Base-by-base conservation (phyloP, 2,113 vertebrate genomes). In the Campylomormyrus tamandua region DNA sequence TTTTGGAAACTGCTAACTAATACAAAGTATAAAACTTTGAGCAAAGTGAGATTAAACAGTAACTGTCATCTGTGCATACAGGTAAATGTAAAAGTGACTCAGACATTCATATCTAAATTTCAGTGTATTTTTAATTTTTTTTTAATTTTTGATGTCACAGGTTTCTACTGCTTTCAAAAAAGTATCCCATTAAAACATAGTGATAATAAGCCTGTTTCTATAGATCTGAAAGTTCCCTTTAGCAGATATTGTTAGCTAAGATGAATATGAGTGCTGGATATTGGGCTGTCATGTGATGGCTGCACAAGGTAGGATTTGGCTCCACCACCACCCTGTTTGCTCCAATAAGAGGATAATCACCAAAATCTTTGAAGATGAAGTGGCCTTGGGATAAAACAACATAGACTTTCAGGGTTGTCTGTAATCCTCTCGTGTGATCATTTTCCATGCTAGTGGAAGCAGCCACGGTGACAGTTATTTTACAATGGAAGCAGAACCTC, bases 321-420 rank as follows among this genome's bases (percentile, higher is more conserved):
- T 50, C 46, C 24, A 0, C 4, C 46, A 13, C 27, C 24, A 13
- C 11, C 45, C 46, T n/a, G 1, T 85, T 85, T 13, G 24, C 83
- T 27, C 46, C 83, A 21, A 27, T 50, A 85, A 85, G 45, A 85
- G 46, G 45, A 85, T 85, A 85, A 85, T 85, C 83, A 85, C 83
- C 45, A 13, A 85, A 48, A 24, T 46, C 83, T 50, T 85, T 85
- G 83, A 50, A 85, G 83, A 50, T 85, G 45, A n/a, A 85, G 83
- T 8, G n/a, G 10, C 83, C n/a, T 24, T 31, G 83, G 83, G 45
- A 50, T 48, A 50, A 85, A 85, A 85, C 42, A 85, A 15, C 42
- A 50, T 19, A 85, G 83, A n/a, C 83, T 50, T n/a, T n/a, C 21
- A 13, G 24, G 10, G 6, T 50, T 48, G 24, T 85, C 83, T 50